A percentile compares a stretch with the other conserved stretches of the same genome.
Evolutionary conservation across 1,140 invertebrate species (phyloP).

Genomic region (Brachystomella parvula): DNA sequence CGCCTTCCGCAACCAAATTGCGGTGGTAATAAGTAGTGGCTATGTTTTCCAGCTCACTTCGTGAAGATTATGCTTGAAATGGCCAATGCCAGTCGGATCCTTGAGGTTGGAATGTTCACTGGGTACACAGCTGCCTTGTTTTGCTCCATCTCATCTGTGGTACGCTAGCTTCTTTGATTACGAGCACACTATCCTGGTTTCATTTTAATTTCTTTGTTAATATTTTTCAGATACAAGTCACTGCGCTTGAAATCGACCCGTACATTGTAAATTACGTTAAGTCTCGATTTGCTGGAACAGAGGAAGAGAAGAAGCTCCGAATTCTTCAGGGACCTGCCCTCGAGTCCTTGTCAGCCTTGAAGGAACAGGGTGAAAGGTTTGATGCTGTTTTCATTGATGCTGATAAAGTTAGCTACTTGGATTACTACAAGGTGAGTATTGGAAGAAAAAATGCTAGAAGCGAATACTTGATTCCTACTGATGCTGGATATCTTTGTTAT

Average conservation of each 20-base stretch:
- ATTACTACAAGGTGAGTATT: slow-evolving; percentile 34
- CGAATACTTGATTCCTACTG: background rate
- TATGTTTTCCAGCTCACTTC: slow-evolving; percentile 23
- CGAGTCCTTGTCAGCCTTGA: slow-evolving; percentile 22
- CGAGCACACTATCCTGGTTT: too few relatives aligned
- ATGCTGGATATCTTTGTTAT: background rate
- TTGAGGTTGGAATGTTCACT: slow-evolving; percentile 35
- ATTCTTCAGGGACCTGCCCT: slow-evolving; percentile 24
- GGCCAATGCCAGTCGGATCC: slow-evolving; percentile 18
- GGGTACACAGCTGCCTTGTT: slow-evolving; percentile 31
- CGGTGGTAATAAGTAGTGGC: too few relatives aligned
- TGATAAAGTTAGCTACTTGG: slow-evolving; percentile 29
- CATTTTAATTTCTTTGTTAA: too few relatives aligned
- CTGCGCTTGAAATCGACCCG: slow-evolving; percentile 28
- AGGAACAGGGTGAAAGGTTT: slow-evolving; percentile 24
- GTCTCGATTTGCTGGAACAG: slow-evolving; percentile 15
- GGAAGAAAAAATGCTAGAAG: background rate
- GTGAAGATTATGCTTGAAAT: slow-evolving; percentile 25
- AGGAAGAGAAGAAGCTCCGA: slow-evolving; percentile 25
- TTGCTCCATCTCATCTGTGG: too few relatives aligned
- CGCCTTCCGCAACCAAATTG: too few relatives aligned
- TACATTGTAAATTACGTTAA: slow-evolving; percentile 26
- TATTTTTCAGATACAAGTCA: slow-evolving; percentile 22
- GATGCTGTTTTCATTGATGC: slow-evolving; percentile 36
- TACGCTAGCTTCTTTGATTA: too few relatives aligned